These are phyloP conservation scores for Epinephelus cyanopodus DNA, from an alignment of 2,113 vertebrate genomes.

Conservation along the genomic window DNA sequence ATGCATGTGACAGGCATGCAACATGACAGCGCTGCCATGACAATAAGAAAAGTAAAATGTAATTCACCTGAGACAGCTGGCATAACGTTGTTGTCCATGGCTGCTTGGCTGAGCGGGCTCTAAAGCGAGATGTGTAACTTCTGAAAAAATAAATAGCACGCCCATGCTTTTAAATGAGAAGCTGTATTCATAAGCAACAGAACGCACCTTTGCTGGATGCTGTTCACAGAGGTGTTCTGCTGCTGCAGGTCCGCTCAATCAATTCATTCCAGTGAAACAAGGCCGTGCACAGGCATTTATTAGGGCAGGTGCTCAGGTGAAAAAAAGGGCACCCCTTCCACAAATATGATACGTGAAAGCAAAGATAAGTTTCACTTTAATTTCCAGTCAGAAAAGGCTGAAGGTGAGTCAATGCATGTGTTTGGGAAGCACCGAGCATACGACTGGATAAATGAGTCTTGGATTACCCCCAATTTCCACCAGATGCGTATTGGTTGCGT, in stretches of 20 bases:
- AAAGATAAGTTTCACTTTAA: too few species aligned
- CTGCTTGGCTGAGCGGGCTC: background rate
- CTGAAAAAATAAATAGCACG: background rate
- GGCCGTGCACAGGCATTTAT: too few species aligned
- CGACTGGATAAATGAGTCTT: too few species aligned
- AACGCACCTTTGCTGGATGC: background rate
- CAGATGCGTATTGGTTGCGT: too few species aligned
- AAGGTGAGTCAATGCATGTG: too few species aligned
- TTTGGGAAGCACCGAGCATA: too few species aligned
- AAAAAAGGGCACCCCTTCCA: too few species aligned
- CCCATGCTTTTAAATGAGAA: slow-evolving; percentile 19
- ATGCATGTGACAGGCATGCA: slow-evolving; percentile 22
- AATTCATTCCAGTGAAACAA: background rate
- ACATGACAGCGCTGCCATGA: slow-evolving; percentile 18
- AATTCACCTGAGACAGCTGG: slow-evolving; percentile 42
- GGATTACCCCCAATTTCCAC: too few species aligned
- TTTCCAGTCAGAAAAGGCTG: too few species aligned
- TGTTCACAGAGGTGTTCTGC: background rate
- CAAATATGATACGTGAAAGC: too few species aligned
- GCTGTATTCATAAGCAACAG: background rate
- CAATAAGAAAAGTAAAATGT: slow-evolving; percentile 4
- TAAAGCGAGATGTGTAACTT: background rate
- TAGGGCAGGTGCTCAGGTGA: too few species aligned
- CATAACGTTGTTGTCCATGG: slow-evolving; percentile 29
- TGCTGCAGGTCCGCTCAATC: background rate